These are phyloP conservation scores for Taxidea taxus DNA, from an alignment of 2,113 vertebrate genomes.

Conservation along the genomic window DNA sequence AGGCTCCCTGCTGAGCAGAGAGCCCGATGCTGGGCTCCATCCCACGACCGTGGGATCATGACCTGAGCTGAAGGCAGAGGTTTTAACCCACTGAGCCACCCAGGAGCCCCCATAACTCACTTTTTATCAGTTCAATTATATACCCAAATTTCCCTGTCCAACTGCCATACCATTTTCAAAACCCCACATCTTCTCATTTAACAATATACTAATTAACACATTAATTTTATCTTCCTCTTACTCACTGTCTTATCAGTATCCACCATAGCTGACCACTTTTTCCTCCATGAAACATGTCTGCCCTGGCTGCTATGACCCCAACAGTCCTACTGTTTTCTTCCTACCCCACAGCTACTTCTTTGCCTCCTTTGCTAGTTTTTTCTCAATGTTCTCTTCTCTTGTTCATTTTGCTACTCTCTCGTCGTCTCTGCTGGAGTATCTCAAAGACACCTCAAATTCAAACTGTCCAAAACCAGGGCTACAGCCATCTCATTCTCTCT, in stretches of 20 bases:
- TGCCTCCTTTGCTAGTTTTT: not conserved
- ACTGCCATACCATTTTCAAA: not conserved
- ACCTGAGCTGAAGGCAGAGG: no score
- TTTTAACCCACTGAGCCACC: no score
- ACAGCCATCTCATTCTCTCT: not conserved
- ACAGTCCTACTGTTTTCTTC: not conserved
- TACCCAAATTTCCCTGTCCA: not conserved
- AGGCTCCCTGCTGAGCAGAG: no score
- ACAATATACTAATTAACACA: not conserved
- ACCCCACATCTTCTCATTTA: not conserved
- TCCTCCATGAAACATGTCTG: not conserved
- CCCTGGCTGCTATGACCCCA: not conserved
- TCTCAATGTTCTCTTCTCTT: not conserved
- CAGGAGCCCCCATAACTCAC: not conserved
- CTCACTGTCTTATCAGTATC: not conserved
- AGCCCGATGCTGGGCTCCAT: no score
- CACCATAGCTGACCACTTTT: not conserved
- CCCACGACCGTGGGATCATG: no score
- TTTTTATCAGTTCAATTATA: not conserved
- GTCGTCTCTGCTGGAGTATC: not conserved
- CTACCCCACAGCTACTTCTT: not conserved
- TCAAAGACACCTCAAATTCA: slow-evolving; percentile 1
- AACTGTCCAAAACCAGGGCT: not conserved
- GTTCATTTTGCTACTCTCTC: not conserved
- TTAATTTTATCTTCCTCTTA: not conserved